Percentiles rank a stretch among this genome's conserved stretches.
These are phyloP conservation scores for Drosophila niveifrons DNA, from an alignment of 2,888 invertebrate genomes.

Conservation along the genomic window DNA sequence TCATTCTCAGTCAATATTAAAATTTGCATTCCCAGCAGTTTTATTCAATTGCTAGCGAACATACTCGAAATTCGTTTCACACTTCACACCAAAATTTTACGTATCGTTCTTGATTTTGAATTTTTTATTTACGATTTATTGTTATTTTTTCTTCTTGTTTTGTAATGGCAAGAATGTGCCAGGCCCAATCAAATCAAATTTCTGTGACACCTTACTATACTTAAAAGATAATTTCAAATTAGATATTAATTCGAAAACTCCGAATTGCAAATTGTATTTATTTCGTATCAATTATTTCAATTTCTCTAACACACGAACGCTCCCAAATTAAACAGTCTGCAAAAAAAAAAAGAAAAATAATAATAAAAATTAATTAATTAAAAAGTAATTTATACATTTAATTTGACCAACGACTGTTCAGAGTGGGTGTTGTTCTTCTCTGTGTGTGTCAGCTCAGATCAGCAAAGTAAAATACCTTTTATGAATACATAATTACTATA, in stretches of 20 bases:
- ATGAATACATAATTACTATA: constrained; percentile 19
- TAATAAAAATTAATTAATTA: not conserved
- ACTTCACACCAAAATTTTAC: constrained; percentile 66
- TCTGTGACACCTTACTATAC: constrained; percentile 81
- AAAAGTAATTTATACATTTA: too few relatives aligned
- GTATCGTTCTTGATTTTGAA: constrained; percentile 37
- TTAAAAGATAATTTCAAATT: constrained; percentile 59
- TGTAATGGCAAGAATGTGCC: constrained; percentile 34
- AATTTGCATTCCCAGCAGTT: constrained; percentile 82
- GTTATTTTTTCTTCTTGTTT: constrained; percentile 9
- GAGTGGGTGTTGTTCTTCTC: constrained; percentile 30
- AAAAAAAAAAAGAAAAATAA: not conserved
- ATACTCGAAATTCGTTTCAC: constrained; percentile 66
- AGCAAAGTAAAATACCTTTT: constrained; percentile 31
- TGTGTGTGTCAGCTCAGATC: constrained; percentile 28
- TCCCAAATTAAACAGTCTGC: constrained; percentile 45
- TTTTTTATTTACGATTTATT: constrained; percentile 21
- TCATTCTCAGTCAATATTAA: constrained; percentile 46
- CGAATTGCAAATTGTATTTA: constrained; percentile 70
- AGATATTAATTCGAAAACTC: constrained; percentile 59
- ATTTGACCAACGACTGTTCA: constrained; percentile 18
- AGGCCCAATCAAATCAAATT: constrained; percentile 58
- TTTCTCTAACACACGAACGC: constrained; percentile 8
- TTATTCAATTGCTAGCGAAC: constrained; percentile 43
- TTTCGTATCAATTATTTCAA: constrained; percentile 52